Percentiles rank a stretch among this genome's conserved stretches.
phyloP scores from a whole-genome alignment of 2,797 vertebrate genomes.

The Prionace glauca region DNA sequence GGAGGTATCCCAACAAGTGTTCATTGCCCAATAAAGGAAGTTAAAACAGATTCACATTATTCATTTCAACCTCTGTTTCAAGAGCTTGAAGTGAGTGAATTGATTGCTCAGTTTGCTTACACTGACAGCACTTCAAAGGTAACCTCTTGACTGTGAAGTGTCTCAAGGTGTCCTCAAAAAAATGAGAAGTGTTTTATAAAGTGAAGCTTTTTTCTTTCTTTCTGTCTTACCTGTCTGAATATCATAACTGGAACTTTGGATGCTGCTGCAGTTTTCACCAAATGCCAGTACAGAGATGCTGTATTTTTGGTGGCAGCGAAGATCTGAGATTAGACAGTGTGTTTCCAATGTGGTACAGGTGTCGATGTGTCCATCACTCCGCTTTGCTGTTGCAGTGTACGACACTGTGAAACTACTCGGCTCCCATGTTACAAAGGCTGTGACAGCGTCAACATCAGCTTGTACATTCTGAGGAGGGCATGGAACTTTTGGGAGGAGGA shows the following conservation, averaged over 20 bases:
- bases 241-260: conserved; percentile 45
- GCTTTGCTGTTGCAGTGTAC: conserved; percentile 51
- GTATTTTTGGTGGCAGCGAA: conserved; percentile 60
- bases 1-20: not conserved
- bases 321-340: conserved; percentile 51
- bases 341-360: conserved; percentile 53
- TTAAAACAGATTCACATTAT: not conserved
- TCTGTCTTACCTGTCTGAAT: conserved; percentile 54
- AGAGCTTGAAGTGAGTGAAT: not conserved
- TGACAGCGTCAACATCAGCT: conserved; percentile 43
- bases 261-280: conserved; percentile 51
- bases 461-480: conserved; percentile 11
- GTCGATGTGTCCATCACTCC: conserved; percentile 43
- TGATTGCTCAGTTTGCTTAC: not conserved
- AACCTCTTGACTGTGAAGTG: not conserved
- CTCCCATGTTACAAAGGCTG: conserved; percentile 59
- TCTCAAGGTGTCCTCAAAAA: not conserved
- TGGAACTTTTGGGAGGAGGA: not conserved
- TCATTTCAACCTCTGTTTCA: not conserved
- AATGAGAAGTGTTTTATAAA: not conserved
- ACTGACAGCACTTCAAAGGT: not conserved
- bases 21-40: not conserved
- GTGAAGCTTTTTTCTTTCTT: not conserved
- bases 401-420: conserved; percentile 50
- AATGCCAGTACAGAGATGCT: conserved; percentile 54